Evolutionary conservation across 2,113 vertebrate genomes (phyloP).

Genomic region (Syngnathus floridae): DNA sequence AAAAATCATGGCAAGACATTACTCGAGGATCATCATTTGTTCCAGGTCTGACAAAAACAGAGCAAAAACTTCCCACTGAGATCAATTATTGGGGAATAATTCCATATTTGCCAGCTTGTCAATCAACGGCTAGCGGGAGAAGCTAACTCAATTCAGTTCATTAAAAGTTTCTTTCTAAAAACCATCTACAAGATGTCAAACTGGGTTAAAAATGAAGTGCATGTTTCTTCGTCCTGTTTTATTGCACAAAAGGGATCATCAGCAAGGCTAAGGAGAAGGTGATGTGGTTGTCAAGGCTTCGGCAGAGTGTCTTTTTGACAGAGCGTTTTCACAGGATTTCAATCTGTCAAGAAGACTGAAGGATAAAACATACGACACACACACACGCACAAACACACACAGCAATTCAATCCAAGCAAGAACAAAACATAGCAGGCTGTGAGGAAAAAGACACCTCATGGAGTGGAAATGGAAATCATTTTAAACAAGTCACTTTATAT

Average conservation of each 20-base stretch:
- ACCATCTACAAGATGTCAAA: not conserved
- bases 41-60: not conserved
- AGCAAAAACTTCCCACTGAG: not conserved
- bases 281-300: constrained; percentile 9
- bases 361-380: constrained; percentile 32
- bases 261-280: constrained; percentile 3
- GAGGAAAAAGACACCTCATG: constrained; percentile 1
- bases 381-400: constrained; percentile 13
- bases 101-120: not conserved
- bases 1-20: constrained; percentile 9
- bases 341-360: constrained; percentile 38
- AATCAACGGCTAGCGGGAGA: not conserved
- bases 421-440: not conserved
- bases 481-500: not conserved
- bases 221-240: not conserved
- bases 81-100: not conserved
- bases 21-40: not conserved
- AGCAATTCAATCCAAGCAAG: not conserved
- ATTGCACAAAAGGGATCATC: constrained; percentile 4
- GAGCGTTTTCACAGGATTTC: constrained; percentile 36
- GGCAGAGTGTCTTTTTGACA: constrained; percentile 22
- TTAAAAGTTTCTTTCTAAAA: not conserved
- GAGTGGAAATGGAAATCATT: not conserved
- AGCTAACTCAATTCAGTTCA: not conserved
- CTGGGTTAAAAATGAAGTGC: not conserved